Base-by-base conservation (phyloP, 2,113 vertebrate genomes). In the Ictalurus furcatus region DNA sequence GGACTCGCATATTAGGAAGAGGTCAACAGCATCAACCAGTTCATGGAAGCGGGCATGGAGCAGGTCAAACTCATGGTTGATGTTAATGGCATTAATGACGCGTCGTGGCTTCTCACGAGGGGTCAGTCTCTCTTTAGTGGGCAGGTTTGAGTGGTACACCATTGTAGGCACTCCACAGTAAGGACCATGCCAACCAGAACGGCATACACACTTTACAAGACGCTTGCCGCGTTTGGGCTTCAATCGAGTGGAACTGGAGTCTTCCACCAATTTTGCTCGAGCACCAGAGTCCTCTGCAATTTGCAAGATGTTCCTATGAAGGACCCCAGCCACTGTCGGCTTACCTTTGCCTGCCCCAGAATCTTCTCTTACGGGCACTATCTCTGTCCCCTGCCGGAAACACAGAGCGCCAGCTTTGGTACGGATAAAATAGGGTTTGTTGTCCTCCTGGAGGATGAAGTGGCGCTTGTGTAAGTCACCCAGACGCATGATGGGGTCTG, bases 61-160 rank as follows among this genome's bases (percentile, higher is more conserved):
- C 91, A 99, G 95, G 94, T 99, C 98, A 65, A 99, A 99, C 95
- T 99, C 98, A 9, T 99, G 98, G 95, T 99, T 99, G 86, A 99
- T 91, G 0, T 99, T 99, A 94, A 99, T 98, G 91, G 98, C 98
- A 0, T 99, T 99, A 93, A 99, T 97, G 88, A 99, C 96, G 1
- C 98, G 94, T 12, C 98, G 95, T 0, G 98, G 98, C 7, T 93
- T 91, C 69, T 97, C 96, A 40, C 98, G 94, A 0, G 98, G 98
- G 7, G 95, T 95, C 1, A 99, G 96, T 4, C 98, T 95, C 92
- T 99, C 98, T 95, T 99, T 99, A 63, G 98, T 99, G 85, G 98
- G 98, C 91, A 99, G 96, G 89, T 98, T 99, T 91, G 98, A 99
- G 95, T 98, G 97, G 91, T 99, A 97, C 85, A 99, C 98, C 95